Conservation (phyloP, 2,888 invertebrate species). For the Branchinecta sandiegonensis region DNA sequence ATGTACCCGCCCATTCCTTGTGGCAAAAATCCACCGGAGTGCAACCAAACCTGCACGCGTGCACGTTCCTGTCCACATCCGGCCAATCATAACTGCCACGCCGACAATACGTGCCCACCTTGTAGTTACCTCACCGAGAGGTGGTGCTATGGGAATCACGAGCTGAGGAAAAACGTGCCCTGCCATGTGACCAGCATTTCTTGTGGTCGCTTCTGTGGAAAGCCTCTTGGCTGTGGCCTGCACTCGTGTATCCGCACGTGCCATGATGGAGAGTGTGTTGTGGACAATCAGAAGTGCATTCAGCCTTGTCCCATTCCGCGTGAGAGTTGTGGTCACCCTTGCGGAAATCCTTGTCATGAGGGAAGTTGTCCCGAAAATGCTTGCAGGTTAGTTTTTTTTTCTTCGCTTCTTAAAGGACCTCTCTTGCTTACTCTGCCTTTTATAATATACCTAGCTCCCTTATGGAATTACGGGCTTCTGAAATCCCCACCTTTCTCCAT, state of each 20-base stretch:
- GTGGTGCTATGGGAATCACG: conserved; percentile 61
- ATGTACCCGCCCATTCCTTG: conserved; percentile 77
- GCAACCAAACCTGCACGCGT: conserved; percentile 59
- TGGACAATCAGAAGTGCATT: conserved; percentile 48
- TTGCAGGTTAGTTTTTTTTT: conserved; percentile 46
- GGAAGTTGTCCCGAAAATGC: conserved; percentile 52
- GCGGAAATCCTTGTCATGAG: conserved; percentile 66
- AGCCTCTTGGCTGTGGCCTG: conserved; percentile 59
- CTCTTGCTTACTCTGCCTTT: no score
- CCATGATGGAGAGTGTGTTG: conserved; percentile 55
- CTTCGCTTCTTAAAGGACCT: no score
- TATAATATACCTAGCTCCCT: no score
- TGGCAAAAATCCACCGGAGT: conserved; percentile 70
- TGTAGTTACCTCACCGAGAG: conserved; percentile 73
- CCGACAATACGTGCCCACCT: conserved; percentile 54
- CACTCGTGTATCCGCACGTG: conserved; percentile 71
- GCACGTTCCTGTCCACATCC: conserved; percentile 63
- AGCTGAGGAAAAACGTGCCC: conserved; percentile 72
- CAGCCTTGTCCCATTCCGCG: conserved; percentile 61
- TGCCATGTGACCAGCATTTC: conserved; percentile 73
- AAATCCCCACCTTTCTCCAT: no score
- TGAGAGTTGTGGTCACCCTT: conserved; percentile 64
- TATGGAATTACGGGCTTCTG: no score
- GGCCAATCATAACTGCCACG: conserved; percentile 72
- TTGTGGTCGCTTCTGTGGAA: conserved; percentile 75